These are phyloP conservation scores for Calidris pygmaea DNA, from an alignment of 2,113 vertebrate species.

Conservation along the genomic window DNA sequence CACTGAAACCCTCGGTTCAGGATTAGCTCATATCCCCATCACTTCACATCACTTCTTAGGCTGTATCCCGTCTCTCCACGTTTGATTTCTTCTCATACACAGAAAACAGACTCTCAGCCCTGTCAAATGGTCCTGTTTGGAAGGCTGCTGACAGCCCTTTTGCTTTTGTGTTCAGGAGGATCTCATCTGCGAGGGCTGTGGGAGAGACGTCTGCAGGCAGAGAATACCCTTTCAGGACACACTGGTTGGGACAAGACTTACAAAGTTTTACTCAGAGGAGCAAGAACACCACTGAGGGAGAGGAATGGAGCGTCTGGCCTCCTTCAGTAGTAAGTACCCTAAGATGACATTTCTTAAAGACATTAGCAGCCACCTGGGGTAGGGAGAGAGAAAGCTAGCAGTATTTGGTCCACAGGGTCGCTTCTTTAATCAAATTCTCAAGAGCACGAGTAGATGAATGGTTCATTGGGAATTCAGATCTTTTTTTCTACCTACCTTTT, in stretches of 20 bases:
- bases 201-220: neutral
- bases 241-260: neutral
- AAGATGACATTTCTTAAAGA: neutral
- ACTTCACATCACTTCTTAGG: accelerated
- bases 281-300: neutral
- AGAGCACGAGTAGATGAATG: neutral
- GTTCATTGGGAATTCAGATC: neutral
- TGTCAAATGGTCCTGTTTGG: neutral
- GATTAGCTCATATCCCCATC: neutral
- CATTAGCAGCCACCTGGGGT: neutral
- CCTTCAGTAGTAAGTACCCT: constrained; percentile 87
- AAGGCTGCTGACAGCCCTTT: neutral
- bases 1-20: neutral
- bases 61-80: accelerated
- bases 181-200: accelerated
- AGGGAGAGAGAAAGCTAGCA: neutral
- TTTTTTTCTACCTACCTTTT: neutral
- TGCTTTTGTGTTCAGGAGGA: neutral
- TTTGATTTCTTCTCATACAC: neutral
- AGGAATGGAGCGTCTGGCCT: constrained; percentile 87
- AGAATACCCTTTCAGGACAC: neutral
- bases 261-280: neutral
- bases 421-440: neutral
- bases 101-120: neutral
- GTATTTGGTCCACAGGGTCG: neutral